phyloP scores from a whole-genome alignment of 2,113 vertebrate genomes.

The Platysternon megacephalum region DNA sequence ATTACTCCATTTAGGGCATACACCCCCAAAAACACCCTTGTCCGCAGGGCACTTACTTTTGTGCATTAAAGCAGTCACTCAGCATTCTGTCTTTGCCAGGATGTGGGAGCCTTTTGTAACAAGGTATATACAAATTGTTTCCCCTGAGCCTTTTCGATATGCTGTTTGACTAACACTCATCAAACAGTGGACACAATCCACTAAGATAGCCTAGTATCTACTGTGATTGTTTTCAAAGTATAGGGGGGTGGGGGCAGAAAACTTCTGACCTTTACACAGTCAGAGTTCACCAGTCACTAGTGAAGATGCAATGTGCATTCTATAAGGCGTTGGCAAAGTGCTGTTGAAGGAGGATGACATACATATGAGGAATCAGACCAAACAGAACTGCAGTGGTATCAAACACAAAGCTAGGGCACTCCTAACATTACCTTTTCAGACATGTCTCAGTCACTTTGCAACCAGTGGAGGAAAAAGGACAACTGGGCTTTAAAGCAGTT shows the following conservation, averaged over 20 bases:
- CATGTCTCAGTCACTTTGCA: background rate
- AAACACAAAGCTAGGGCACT: background rate
- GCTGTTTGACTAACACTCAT: constrained; percentile 37
- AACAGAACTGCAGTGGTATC: background rate
- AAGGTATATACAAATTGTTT: constrained; percentile 56
- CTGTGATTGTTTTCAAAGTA: constrained; percentile 35
- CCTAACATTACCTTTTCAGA: background rate
- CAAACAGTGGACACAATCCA: constrained; percentile 1
- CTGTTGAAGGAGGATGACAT: background rate
- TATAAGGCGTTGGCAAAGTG: background rate
- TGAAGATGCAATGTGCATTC: background rate
- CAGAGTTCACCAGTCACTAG: rapidly evolving
- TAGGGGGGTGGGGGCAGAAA: background rate
- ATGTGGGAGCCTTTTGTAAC: constrained; percentile 16
- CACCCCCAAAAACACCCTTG: background rate
- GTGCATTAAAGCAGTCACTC: constrained; percentile 24
- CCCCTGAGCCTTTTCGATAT: constrained; percentile 33
- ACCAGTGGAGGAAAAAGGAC: background rate
- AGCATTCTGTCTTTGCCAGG: background rate
- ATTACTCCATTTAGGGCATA: background rate
- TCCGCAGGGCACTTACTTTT: background rate
- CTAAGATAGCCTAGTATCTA: constrained; percentile 41
- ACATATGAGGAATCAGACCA: background rate
- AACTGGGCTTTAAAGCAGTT: background rate
- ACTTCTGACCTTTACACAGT: constrained; percentile 30